Percentiles rank a stretch among this genome's conserved stretches.
phyloP scores from a whole-genome alignment of 1,140 invertebrate genomes.

The Stenopsyche tienmushanensis region DNA sequence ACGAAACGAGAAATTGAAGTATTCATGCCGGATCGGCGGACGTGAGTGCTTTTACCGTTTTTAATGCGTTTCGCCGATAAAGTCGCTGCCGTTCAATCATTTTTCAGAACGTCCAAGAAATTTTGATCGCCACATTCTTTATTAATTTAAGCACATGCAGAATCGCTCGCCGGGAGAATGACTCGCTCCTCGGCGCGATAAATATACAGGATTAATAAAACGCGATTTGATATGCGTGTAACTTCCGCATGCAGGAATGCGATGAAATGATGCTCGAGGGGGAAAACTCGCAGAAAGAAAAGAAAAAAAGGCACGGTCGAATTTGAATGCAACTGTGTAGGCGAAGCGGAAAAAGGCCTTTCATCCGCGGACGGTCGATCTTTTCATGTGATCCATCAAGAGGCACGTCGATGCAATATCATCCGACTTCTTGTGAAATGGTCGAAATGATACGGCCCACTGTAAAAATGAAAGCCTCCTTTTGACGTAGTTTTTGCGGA shows the following conservation, averaged over 20 bases:
- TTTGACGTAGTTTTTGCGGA: neutral
- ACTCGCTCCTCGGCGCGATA: no score
- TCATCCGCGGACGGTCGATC: neutral
- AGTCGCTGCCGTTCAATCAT: neutral
- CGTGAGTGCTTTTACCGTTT: constrained; percentile 2
- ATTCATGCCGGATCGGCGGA: neutral
- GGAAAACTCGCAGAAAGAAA: neutral
- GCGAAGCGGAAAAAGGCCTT: neutral
- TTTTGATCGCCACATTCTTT: constrained; percentile 3
- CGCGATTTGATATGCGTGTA: no score
- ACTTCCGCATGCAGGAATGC: no score
- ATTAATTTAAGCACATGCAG: no score
- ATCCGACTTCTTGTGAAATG: neutral
- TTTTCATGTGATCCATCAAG: constrained; percentile 7
- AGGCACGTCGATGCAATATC: neutral
- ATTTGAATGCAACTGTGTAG: neutral
- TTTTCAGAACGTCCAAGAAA: neutral
- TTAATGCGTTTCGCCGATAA: constrained; percentile 3
- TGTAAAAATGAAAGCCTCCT: neutral
- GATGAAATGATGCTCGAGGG: no score
- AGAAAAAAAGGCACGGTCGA: neutral
- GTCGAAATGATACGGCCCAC: neutral
- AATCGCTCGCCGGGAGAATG: no score
- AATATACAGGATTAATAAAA: no score
- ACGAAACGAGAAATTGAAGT: neutral